Conservation (phyloP, 2,888 invertebrate species). For the Epistrophella euchroma region DNA sequence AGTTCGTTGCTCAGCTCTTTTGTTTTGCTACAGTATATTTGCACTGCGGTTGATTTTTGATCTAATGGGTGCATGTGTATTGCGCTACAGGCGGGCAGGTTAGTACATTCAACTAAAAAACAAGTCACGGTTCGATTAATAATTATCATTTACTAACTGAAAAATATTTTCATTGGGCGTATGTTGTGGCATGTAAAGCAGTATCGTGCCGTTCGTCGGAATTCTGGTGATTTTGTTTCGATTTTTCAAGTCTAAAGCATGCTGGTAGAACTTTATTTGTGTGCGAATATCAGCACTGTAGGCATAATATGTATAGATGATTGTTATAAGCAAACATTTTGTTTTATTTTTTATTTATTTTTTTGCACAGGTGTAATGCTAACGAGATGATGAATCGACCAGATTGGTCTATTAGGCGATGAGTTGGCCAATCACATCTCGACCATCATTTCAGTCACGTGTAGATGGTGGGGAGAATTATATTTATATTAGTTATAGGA, state of each 20-base stretch:
- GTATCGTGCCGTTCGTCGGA: conserved; percentile 48
- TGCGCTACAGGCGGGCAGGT: conserved; percentile 48
- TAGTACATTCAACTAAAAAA: conserved; percentile 58
- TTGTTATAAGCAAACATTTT: conserved; percentile 55
- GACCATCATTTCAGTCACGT: conserved; percentile 55
- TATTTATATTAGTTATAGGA: conserved; percentile 6
- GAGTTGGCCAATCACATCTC: conserved; percentile 70
- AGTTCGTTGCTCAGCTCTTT: conserved; percentile 72
- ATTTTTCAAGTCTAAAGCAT: conserved; percentile 23
- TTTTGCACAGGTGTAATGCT: conserved; percentile 65
- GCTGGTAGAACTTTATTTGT: conserved; percentile 24
- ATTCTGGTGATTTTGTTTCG: conserved; percentile 36
- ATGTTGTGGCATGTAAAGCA: conserved; percentile 53
- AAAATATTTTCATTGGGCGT: conserved; percentile 76
- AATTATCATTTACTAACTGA: conserved; percentile 71
- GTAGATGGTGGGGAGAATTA: conserved; percentile 55
- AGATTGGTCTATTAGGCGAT: conserved; percentile 69
- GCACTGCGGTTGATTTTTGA: conserved; percentile 31
- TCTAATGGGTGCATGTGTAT: conserved; percentile 33
- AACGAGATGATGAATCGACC: conserved; percentile 69
- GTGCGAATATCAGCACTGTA: conserved; percentile 6
- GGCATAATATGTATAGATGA: conserved; percentile 37
- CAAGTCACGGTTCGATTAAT: conserved; percentile 76
- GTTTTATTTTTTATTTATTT: too few species aligned
- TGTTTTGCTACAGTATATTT: conserved; percentile 53